These are phyloP conservation scores for Lynx canadensis DNA, from an alignment of 2,113 vertebrate genomes.

Conservation along the genomic window DNA sequence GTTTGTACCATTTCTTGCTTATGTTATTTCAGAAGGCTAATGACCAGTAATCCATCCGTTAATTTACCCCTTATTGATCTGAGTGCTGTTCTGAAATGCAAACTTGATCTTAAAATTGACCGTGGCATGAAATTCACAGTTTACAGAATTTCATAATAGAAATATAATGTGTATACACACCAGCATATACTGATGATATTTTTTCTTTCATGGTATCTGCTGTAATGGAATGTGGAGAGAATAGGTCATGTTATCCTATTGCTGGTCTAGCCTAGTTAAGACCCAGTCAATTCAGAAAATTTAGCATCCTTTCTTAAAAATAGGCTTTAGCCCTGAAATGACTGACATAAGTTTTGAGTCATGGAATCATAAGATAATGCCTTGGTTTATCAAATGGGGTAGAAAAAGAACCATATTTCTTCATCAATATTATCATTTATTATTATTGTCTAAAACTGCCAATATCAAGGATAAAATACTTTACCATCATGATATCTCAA, in stretches of 20 bases:
- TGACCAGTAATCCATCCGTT: neutral
- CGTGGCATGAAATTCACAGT: neutral
- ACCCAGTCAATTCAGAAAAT: neutral
- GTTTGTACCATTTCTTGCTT: neutral
- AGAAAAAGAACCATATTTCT: neutral
- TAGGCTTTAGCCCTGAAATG: neutral
- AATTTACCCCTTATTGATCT: neutral
- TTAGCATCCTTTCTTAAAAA: neutral
- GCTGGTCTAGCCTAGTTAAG: neutral
- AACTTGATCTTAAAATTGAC: neutral
- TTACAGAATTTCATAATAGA: neutral
- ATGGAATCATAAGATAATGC: neutral
- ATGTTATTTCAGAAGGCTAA: neutral
- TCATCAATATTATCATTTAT: neutral
- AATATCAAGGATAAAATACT: neutral
- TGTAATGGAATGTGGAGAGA: neutral
- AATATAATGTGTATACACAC: neutral
- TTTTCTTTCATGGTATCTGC: neutral
- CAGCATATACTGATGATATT: neutral
- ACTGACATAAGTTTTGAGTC: neutral
- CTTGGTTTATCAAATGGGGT: neutral
- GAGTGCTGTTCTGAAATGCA: neutral
- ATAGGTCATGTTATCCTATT: neutral
- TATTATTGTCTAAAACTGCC: neutral
- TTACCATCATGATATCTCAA: neutral